Evolutionary conservation across 2,888 invertebrate genomes (phyloP), one percentile per base, ranked within the genome.

Genomic region (Heteropelma amictum): DNA sequence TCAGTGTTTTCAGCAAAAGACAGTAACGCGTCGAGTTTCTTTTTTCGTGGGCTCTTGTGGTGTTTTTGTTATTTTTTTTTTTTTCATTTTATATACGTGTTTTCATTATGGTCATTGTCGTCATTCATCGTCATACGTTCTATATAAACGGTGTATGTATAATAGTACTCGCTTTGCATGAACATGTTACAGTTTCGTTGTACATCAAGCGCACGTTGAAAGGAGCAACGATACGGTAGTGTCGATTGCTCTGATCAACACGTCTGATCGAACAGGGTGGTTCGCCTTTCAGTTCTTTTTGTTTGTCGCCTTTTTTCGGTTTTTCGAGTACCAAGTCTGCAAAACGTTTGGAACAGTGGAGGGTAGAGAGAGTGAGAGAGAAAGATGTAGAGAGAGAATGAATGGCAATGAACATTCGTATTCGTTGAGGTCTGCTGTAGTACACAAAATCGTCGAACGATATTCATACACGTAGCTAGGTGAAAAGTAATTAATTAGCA

Each of bases 131-230:
- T n/a, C n/a, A n/a, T n/a, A n/a, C n/a, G n/a, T 38, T 38, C 10
- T 30, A 8, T 30, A 1, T 8, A 38, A 38, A 6, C 19, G 45
- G 14, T 17, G 42, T 63, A 26, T 4, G 35, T 21, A 51, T 17
- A 26, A 26, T 30, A 26, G 33, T 17, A 35, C 28, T 72, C 14
- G 75, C 72, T 86, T 86, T 83, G 86, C 86, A 86, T 85, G 86
- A 78, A 72, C 79, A 79, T 77, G 80, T 79, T 80, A 79, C 72
- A 75, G 72, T 82, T 80, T 51, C n/a, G 10, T 51, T 26, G 38
- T 19, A 38, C 17, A 51, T 51, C 84, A 86, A 86, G 82, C 83
- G 82, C 82, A 85, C 80, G 64, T 83, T 80, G 79, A 42, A 14
- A 28, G n/a, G 28, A 38, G 10, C 51, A 19, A 70, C 61, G 45